These are phyloP conservation scores for Balaeniceps rex DNA, from an alignment of 2,113 vertebrate species.

Conservation along the genomic window DNA sequence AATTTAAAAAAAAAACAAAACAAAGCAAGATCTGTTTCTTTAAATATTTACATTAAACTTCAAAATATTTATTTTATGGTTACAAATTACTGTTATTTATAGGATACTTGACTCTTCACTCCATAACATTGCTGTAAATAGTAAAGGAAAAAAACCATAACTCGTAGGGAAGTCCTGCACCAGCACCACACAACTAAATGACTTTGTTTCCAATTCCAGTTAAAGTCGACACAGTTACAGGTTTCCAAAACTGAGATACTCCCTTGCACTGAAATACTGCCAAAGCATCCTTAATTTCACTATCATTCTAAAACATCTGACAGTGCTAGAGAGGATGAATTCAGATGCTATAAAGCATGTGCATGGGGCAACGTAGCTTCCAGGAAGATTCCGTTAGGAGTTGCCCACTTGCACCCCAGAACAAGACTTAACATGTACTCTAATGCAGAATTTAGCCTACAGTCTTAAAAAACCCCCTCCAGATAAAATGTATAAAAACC, in stretches of 20 bases:
- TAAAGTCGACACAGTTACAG: not conserved
- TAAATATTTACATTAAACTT: not conserved
- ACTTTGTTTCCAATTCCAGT: not conserved
- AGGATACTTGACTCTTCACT: not conserved
- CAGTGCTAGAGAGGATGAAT: not conserved
- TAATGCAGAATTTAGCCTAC: not conserved
- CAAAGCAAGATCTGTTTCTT: not conserved
- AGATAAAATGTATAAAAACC: not conserved
- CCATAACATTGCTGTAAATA: not conserved
- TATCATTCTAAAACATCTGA: not conserved
- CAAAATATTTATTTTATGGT: not conserved
- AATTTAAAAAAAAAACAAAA: not conserved
- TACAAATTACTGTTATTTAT: not conserved
- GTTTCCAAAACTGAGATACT: not conserved
- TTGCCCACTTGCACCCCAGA: not conserved
- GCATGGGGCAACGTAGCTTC: not conserved
- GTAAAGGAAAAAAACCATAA: not conserved
- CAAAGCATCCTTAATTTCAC: not conserved
- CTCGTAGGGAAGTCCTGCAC: not conserved
- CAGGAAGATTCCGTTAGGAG: not conserved
- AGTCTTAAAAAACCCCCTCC: not conserved
- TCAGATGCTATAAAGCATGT: not conserved
- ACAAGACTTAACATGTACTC: not conserved
- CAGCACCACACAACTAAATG: not conserved
- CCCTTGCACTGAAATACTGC: not conserved